Conservation (phyloP, 2,113 vertebrate genomes). For the Bufo gargarizans region DNA sequence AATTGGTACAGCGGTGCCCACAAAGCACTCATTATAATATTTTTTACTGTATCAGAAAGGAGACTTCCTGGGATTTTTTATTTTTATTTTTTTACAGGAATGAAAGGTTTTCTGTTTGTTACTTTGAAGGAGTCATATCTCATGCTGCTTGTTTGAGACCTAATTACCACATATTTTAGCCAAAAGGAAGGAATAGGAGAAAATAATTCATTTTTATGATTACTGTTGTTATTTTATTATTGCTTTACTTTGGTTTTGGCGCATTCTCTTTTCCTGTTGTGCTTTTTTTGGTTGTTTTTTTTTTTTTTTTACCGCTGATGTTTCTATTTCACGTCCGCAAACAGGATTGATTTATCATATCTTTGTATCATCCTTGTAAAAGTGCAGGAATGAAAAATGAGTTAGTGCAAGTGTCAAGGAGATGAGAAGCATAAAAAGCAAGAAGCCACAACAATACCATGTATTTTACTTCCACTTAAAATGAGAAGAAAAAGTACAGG, state of each 20-base stretch:
- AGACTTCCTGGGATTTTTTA: conserved; percentile 52
- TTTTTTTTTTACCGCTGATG: conserved; percentile 23
- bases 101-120: conserved; percentile 52
- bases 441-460: conserved; percentile 28
- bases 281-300: background rate
- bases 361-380: conserved; percentile 44
- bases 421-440: conserved; percentile 44
- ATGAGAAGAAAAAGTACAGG: background rate
- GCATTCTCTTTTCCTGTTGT: background rate
- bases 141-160: conserved; percentile 47
- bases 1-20: conserved; percentile 48
- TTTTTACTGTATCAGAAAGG: conserved; percentile 51
- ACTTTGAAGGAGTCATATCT: conserved; percentile 42
- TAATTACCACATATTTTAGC: conserved; percentile 54
- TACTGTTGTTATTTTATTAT: conserved; percentile 37
- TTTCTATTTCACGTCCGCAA: conserved; percentile 15
- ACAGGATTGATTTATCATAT: conserved; percentile 49
- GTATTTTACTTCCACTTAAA: conserved; percentile 39
- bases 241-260: conserved; percentile 25
- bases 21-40: conserved; percentile 58
- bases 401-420: conserved; percentile 22
- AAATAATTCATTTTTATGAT: conserved; percentile 42
- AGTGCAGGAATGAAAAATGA: conserved; percentile 44
- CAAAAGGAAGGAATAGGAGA: conserved; percentile 29
- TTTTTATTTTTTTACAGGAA: conserved; percentile 47